Evolutionary conservation across 2,113 vertebrate species (phyloP).

Genomic region (Larimichthys crocea): DNA sequence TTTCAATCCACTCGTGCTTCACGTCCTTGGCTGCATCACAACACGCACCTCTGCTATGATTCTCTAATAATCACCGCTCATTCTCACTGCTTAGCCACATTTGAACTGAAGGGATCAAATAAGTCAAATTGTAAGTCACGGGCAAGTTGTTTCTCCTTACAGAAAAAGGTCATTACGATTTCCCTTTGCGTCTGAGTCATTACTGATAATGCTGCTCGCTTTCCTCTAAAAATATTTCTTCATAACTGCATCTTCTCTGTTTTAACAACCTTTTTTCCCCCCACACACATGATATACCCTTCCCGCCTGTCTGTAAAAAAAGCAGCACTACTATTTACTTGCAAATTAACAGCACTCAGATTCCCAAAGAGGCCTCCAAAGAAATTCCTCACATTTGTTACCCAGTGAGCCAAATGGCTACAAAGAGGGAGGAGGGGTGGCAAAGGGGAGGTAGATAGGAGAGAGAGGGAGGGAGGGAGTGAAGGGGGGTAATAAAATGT

Average conservation of each 20-base stretch:
- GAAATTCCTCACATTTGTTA: constrained; percentile 80
- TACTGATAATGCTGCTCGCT: neutral
- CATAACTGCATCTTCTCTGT: constrained; percentile 1
- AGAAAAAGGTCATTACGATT: neutral
- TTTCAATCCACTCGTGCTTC: constrained; percentile 30
- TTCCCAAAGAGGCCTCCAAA: constrained; percentile 76
- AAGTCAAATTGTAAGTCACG: neutral
- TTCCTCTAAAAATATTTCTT: neutral
- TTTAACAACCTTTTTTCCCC: neutral
- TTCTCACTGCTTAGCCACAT: neutral
- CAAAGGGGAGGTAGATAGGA: neutral
- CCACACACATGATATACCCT: constrained; percentile 15
- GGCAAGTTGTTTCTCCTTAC: neutral
- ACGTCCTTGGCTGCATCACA: constrained; percentile 31
- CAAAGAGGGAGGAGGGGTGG: constrained; percentile 14
- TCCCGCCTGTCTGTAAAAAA: constrained; percentile 10
- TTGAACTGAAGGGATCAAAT: neutral
- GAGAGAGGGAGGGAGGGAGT: neutral
- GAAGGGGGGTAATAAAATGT: constrained; percentile 52
- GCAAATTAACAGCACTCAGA: constrained; percentile 77
- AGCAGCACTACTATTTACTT: constrained; percentile 75
- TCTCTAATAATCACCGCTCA: constrained; percentile 11
- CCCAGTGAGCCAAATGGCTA: constrained; percentile 73
- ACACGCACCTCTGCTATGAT: constrained; percentile 7
- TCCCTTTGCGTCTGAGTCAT: constrained; percentile 7